Evolutionary conservation across 2,113 vertebrate genomes (phyloP).

Genomic region (Collichthys lucidus): DNA sequence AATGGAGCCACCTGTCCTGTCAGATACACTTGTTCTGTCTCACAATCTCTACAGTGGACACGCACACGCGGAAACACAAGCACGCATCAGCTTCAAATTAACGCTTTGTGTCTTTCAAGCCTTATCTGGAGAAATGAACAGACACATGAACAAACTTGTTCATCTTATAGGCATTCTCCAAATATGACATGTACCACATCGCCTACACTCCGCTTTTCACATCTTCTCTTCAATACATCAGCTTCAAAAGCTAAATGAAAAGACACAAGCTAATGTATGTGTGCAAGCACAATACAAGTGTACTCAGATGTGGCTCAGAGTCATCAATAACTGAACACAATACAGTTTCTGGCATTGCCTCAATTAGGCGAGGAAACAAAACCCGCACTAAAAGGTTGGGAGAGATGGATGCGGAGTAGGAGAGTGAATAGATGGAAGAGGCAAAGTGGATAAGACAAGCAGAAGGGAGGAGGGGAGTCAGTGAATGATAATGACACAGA

Average conservation of each 20-base stretch:
- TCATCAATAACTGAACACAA: constrained; percentile 66
- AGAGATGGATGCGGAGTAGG: constrained; percentile 42
- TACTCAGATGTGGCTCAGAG: constrained; percentile 34
- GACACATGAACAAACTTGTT: constrained; percentile 1
- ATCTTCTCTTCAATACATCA: not conserved
- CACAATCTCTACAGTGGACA: constrained; percentile 1
- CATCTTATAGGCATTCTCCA: constrained; percentile 9
- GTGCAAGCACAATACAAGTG: not conserved
- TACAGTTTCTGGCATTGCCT: constrained; percentile 32
- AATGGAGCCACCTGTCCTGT: constrained; percentile 79
- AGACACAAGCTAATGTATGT: constrained; percentile 32
- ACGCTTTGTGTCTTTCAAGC: constrained; percentile 5
- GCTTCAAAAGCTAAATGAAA: constrained; percentile 17
- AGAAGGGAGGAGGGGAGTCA: constrained; percentile 51
- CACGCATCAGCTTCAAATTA: not conserved
- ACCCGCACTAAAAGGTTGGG: constrained; percentile 47
- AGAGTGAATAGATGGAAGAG: constrained; percentile 56
- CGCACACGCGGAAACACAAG: constrained; percentile 12
- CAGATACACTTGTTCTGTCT: constrained; percentile 65
- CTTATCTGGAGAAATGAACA: constrained; percentile 18
- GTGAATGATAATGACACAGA: constrained; percentile 43
- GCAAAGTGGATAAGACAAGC: constrained; percentile 63
- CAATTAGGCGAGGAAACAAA: constrained; percentile 60
- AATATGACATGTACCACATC: not conserved
- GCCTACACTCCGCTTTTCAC: not conserved